Evolutionary conservation across 2,888 invertebrate genomes (phyloP).

Genomic region (Melanargia galathea): DNA sequence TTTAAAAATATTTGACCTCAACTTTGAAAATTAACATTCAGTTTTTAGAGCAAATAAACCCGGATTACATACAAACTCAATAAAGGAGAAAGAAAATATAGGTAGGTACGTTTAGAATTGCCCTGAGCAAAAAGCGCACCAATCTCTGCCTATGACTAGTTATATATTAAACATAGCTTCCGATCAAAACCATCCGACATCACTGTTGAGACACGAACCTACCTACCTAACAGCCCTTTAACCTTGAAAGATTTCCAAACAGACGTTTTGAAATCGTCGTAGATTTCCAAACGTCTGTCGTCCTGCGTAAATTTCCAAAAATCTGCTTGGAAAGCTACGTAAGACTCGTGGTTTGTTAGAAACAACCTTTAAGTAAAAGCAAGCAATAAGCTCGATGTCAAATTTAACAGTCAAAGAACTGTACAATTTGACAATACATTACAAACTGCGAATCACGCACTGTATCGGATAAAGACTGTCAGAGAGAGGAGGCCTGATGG

Average conservation of each 20-base stretch:
- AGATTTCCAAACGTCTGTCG: too few relatives aligned
- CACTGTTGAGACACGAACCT: conserved; percentile 26
- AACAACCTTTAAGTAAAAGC: not conserved
- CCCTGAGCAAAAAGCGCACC: conserved; percentile 38
- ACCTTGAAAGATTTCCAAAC: not conserved
- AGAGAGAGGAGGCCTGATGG: not conserved
- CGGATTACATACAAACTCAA: not conserved
- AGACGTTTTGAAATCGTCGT: not conserved
- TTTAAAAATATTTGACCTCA: not conserved
- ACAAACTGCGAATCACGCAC: not conserved
- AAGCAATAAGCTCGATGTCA: too few relatives aligned
- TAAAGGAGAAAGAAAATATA: not conserved
- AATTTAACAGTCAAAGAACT: not conserved
- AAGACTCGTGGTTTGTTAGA: not conserved
- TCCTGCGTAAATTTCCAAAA: not conserved
- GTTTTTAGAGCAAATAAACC: too few relatives aligned
- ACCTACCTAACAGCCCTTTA: not conserved
- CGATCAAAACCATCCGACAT: conserved; percentile 23
- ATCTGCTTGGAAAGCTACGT: not conserved
- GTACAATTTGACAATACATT: not conserved
- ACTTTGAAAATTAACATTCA: not conserved
- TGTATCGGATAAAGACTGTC: not conserved
- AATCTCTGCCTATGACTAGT: conserved; percentile 57
- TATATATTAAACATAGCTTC: conserved; percentile 33
- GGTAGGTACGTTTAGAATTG: not conserved